Conservation (phyloP, 1,140 invertebrate genomes). For the Kradibia gibbosae region DNA sequence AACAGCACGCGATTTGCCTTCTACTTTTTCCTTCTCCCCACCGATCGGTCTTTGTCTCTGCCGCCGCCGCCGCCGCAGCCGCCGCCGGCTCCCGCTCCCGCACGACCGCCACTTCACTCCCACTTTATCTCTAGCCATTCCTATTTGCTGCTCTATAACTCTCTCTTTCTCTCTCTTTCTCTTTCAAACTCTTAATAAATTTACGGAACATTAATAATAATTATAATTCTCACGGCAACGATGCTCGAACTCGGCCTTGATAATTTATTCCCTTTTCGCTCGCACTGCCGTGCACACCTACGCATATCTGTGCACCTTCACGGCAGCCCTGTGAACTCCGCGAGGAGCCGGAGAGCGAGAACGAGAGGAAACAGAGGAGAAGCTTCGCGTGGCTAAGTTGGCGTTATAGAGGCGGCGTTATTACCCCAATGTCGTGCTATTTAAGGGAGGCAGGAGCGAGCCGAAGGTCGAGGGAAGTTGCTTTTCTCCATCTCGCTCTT, state of each 20-base stretch:
- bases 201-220: slow-evolving; percentile 50
- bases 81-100: neutral
- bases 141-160: neutral
- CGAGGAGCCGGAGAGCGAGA: neutral
- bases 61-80: no score
- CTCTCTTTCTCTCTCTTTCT: slow-evolving; percentile 6
- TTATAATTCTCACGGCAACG: slow-evolving; percentile 35
- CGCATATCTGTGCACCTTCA: slow-evolving; percentile 34
- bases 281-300: neutral
- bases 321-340: slow-evolving; percentile 40
- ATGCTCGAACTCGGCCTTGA: slow-evolving; percentile 3
- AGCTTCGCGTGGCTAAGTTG: slow-evolving; percentile 42
- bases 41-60: neutral
- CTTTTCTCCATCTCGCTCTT: slow-evolving; percentile 28
- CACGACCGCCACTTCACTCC: neutral
- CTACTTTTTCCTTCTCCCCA: neutral
- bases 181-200: slow-evolving; percentile 20
- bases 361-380: slow-evolving; percentile 1
- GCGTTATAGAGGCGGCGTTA: slow-evolving; percentile 47
- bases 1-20: slow-evolving; percentile 8
- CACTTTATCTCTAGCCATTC: neutral
- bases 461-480: slow-evolving; percentile 4
- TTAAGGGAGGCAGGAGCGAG: neutral
- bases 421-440: slow-evolving; percentile 31
- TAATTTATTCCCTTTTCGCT: slow-evolving; percentile 46